Percentiles rank a stretch among this genome's conserved stretches.
These are phyloP conservation scores for Amniataba percoides DNA, from an alignment of 2,797 vertebrate species.

Conservation along the genomic window DNA sequence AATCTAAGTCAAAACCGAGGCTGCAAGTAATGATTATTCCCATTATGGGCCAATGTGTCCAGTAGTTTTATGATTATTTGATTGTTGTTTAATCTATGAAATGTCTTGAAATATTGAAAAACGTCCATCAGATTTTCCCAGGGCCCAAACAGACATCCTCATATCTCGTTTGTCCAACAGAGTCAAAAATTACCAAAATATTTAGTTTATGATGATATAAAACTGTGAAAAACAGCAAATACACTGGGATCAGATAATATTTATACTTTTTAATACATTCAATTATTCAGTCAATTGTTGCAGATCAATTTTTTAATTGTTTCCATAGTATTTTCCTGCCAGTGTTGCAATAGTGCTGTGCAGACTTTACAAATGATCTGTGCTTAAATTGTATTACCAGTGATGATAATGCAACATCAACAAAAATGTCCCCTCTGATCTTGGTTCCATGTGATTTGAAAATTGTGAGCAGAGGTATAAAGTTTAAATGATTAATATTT, in stretches of 20 bases:
- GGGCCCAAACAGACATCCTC: not conserved
- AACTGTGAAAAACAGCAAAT: not conserved
- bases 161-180: not conserved
- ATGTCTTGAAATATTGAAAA: not conserved
- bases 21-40: not conserved
- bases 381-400: not conserved
- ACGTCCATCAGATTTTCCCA: too few relatives aligned
- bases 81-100: constrained; percentile 3
- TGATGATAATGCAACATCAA: not conserved
- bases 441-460: too few relatives aligned
- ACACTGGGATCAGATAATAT: not conserved
- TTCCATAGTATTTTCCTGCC: not conserved
- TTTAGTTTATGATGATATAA: too few relatives aligned
- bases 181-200: too few relatives aligned
- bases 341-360: not conserved
- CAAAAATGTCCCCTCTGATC: not conserved
- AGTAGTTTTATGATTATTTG: not conserved
- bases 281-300: too few relatives aligned
- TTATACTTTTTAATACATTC: too few relatives aligned
- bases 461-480: too few relatives aligned
- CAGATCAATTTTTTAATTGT: too few relatives aligned
- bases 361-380: not conserved
- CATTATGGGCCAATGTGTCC: not conserved
- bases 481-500: not conserved
- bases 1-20: not conserved